These are phyloP conservation scores for Horisme vitalbata DNA, from an alignment of 2,888 invertebrate species.

Conservation along the genomic window DNA sequence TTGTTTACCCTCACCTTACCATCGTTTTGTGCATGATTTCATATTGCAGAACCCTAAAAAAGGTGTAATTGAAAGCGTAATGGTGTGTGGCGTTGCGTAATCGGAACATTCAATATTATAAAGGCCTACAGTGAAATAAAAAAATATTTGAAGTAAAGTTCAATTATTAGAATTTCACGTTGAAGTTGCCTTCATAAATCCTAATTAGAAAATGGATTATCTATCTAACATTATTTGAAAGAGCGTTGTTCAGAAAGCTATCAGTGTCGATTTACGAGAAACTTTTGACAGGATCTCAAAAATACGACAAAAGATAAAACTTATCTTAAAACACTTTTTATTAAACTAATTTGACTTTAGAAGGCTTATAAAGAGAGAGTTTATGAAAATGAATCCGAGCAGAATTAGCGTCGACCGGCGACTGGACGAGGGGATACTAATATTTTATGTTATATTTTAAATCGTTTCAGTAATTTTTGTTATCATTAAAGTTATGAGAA, in stretches of 20 bases:
- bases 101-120: neutral
- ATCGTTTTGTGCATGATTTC: slow-evolving; percentile 12
- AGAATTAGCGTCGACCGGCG: slow-evolving; percentile 20
- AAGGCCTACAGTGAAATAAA: no score
- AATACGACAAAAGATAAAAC: neutral
- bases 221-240: no score
- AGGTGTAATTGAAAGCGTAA: slow-evolving; percentile 17
- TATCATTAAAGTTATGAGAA: no score
- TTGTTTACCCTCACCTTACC: slow-evolving; percentile 26
- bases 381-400: slow-evolving; percentile 39
- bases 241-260: slow-evolving; percentile 1
- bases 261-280: slow-evolving; percentile 6
- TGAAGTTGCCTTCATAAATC: no score
- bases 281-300: slow-evolving; percentile 1
- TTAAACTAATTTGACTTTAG: slow-evolving; percentile 34
- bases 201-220: no score
- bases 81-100: slow-evolving; percentile 7
- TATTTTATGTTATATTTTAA: slow-evolving; percentile 24
- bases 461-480: neutral
- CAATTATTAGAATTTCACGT: neutral
- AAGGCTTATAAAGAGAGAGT: slow-evolving; percentile 34
- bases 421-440: slow-evolving; percentile 25
- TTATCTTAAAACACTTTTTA: slow-evolving; percentile 26
- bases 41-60: slow-evolving; percentile 13
- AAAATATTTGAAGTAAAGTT: no score